Evolutionary conservation across 2,797 vertebrate species (phyloP).

Genomic region (Champsocephalus gunnari): DNA sequence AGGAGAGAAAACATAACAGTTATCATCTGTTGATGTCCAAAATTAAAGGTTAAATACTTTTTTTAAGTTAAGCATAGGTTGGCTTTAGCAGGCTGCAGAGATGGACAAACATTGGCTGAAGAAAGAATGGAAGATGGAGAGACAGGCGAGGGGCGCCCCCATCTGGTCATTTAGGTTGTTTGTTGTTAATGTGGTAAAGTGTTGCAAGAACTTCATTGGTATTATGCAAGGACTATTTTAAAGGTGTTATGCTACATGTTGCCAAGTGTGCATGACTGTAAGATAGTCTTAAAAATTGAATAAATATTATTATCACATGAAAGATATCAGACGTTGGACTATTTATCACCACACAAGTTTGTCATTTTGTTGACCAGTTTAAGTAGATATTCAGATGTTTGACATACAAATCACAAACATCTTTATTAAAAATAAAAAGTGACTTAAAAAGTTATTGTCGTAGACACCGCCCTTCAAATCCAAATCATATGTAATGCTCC

Average conservation of each 20-base stretch:
- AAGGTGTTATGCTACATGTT: too few species aligned
- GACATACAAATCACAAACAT: not conserved
- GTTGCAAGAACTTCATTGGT: not conserved
- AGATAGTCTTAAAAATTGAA: too few species aligned
- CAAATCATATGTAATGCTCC: too few species aligned
- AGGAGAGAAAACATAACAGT: constrained; percentile 1
- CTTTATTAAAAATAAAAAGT: too few species aligned
- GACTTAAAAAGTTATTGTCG: too few species aligned
- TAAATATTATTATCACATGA: not conserved
- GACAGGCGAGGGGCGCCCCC: constrained; percentile 43
- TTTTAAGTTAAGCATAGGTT: constrained; percentile 5
- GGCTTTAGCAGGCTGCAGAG: constrained; percentile 3
- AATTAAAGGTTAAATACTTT: constrained; percentile 19
- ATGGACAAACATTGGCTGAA: not conserved
- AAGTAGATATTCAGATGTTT: not conserved
- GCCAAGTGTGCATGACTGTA: too few species aligned
- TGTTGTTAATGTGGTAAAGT: not conserved
- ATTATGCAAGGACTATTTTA: not conserved
- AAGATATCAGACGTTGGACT: not conserved
- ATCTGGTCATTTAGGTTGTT: constrained; percentile 41
- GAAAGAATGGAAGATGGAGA: constrained; percentile 1
- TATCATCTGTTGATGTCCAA: not conserved
- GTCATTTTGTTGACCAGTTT: not conserved
- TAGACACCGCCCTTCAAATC: too few species aligned
- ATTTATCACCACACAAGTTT: not conserved